A percentile compares a stretch with the other conserved stretches of the same genome.
Evolutionary conservation across 2,888 invertebrate genomes (phyloP).

Genomic region (Ligdia adustata): DNA sequence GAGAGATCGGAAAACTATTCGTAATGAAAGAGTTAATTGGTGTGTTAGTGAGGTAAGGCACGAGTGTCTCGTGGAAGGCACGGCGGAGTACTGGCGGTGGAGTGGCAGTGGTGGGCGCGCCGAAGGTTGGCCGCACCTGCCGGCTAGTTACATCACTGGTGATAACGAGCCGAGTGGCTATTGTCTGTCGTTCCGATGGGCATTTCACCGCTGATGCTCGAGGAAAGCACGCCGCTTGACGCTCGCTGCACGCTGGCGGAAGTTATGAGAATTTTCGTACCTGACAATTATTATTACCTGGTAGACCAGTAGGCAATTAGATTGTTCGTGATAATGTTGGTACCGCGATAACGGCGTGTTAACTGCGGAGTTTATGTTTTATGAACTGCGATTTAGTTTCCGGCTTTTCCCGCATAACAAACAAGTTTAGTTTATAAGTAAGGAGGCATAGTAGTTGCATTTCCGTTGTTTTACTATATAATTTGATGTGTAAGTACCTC

Average conservation of each 20-base stretch:
- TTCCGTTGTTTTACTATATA: too few relatives aligned
- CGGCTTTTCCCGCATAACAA: too few relatives aligned
- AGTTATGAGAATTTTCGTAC: constrained; percentile 7
- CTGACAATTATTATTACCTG: too few relatives aligned
- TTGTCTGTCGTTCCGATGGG: constrained; percentile 24
- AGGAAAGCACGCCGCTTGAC: constrained; percentile 19
- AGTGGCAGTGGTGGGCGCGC: constrained; percentile 31
- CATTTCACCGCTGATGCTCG: constrained; percentile 19
- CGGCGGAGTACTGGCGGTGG: constrained; percentile 58
- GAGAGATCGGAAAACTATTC: constrained; percentile 28
- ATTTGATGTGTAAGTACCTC: too few relatives aligned
- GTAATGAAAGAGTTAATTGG: constrained; percentile 30
- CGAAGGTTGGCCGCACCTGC: constrained; percentile 30
- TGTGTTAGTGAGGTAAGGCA: constrained; percentile 46
- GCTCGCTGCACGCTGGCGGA: constrained; percentile 10
- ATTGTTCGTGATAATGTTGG: too few relatives aligned
- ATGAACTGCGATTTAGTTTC: too few relatives aligned
- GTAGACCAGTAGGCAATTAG: too few relatives aligned
- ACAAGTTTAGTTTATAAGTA: too few relatives aligned
- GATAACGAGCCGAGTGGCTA: constrained; percentile 33
- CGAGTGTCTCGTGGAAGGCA: constrained; percentile 61
- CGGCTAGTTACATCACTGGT: constrained; percentile 36
- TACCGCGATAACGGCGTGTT: too few relatives aligned
- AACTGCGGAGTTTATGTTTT: too few relatives aligned
- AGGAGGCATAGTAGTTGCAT: too few relatives aligned